A percentile compares a stretch with the other conserved stretches of the same genome.
Conservation (phyloP, 2,113 vertebrate genomes). For the Xiphias gladius region DNA sequence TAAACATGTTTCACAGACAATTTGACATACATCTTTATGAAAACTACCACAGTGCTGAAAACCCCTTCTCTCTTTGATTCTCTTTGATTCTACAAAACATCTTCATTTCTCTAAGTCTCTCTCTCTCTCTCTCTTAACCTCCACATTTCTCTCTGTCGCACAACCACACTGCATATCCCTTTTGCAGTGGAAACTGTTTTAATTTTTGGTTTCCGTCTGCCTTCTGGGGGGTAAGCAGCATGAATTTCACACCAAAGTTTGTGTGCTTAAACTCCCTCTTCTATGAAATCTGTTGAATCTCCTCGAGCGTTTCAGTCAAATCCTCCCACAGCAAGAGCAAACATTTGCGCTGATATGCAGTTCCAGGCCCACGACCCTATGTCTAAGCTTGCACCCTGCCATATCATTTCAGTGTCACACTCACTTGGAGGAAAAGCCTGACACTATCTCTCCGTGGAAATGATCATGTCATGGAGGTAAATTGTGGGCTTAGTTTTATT, state of each 20-base stretch:
- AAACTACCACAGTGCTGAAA: background rate
- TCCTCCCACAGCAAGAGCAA: constrained; percentile 42
- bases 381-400: constrained; percentile 15
- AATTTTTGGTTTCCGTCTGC: constrained; percentile 31
- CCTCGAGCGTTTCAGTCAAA: constrained; percentile 45
- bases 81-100: constrained; percentile 18
- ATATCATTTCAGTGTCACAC: constrained; percentile 42
- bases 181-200: constrained; percentile 30
- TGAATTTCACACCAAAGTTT: constrained; percentile 44
- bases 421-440: constrained; percentile 14
- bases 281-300: constrained; percentile 51
- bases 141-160: constrained; percentile 16
- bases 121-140: background rate
- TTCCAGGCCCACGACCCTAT: constrained; percentile 21
- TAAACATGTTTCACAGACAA: background rate
- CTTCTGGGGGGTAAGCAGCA: background rate
- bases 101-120: background rate
- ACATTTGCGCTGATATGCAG: constrained; percentile 44
- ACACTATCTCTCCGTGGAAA: background rate
- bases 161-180: constrained; percentile 13
- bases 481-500: constrained; percentile 5
- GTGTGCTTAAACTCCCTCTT: constrained; percentile 31
- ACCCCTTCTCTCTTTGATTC: background rate
- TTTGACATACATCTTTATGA: constrained; percentile 3
- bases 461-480: background rate